Evolutionary conservation across 1,140 invertebrate genomes (phyloP).

Genomic region (Aphaenogaster rudis): DNA sequence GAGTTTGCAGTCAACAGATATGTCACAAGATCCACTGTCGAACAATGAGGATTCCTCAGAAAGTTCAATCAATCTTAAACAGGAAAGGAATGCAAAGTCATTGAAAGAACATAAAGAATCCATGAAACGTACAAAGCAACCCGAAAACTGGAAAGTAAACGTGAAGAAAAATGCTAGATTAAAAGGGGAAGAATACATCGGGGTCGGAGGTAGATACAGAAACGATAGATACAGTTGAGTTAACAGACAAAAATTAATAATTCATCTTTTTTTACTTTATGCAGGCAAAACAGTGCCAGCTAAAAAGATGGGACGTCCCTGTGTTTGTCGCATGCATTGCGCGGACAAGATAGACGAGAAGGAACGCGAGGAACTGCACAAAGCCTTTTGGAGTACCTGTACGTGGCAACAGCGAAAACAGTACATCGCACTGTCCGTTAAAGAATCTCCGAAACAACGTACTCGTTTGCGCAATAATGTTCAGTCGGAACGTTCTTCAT

Average conservation of each 20-base stretch:
- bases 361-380: slow-evolving; percentile 71
- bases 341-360: slow-evolving; percentile 68
- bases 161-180: slow-evolving; percentile 78
- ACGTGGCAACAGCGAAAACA: slow-evolving; percentile 79
- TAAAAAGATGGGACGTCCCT: slow-evolving; percentile 75
- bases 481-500: slow-evolving; percentile 58
- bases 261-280: not conserved
- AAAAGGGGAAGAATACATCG: slow-evolving; percentile 76
- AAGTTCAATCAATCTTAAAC: slow-evolving; percentile 51
- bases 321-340: slow-evolving; percentile 75
- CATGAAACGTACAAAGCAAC: slow-evolving; percentile 72
- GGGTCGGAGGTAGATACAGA: slow-evolving; percentile 73
- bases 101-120: slow-evolving; percentile 49
- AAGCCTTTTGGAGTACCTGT: slow-evolving; percentile 76
- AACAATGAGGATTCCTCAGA: not conserved
- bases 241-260: not conserved
- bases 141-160: slow-evolving; percentile 77
- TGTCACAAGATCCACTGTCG: not conserved
- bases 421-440: slow-evolving; percentile 75
- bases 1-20: not conserved
- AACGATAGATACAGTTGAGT: not conserved
- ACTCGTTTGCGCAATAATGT: slow-evolving; percentile 70
- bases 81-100: slow-evolving; percentile 45
- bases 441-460: slow-evolving; percentile 77
- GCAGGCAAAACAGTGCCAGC: slow-evolving; percentile 78